Conservation (phyloP, 2,797 vertebrate species). For the Clamator glandarius region DNA sequence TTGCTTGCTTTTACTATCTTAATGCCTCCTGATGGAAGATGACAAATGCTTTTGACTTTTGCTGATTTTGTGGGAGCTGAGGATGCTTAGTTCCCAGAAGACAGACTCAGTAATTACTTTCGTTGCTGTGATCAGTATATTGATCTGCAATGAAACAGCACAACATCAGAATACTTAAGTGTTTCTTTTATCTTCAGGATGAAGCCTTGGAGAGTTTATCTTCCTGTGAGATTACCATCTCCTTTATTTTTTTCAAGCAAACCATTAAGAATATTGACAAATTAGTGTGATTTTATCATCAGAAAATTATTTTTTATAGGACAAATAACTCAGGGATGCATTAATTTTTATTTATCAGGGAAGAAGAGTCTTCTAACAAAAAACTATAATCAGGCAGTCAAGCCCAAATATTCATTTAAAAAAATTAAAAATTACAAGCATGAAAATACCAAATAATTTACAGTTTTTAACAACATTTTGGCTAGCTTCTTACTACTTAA, state of each 20-base stretch:
- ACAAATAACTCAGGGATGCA: not conserved
- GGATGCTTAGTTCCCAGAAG: not conserved
- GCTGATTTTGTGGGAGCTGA: not conserved
- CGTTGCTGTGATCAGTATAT: not conserved
- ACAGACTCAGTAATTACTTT: not conserved
- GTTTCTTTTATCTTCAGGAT: not conserved
- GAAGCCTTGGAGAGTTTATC: not conserved
- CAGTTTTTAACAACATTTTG: not conserved
- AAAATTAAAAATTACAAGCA: rapidly evolving
- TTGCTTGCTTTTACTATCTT: not conserved
- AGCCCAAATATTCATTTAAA: not conserved
- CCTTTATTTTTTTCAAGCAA: not conserved
- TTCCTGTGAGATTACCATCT: not conserved
- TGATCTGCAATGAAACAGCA: conserved; percentile 26
- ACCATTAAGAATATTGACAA: not conserved
- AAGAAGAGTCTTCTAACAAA: not conserved
- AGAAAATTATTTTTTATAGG: not conserved
- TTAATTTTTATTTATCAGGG: not conserved
- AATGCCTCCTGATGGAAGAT: not conserved
- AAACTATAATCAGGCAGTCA: not conserved
- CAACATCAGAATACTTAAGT: not conserved
- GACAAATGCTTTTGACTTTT: not conserved
- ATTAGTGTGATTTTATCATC: not conserved
- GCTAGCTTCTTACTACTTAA: not conserved
- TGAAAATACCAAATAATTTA: not conserved